phyloP scores from a whole-genome alignment of 2,888 invertebrate genomes.

The Fissipunctia ypsillon region DNA sequence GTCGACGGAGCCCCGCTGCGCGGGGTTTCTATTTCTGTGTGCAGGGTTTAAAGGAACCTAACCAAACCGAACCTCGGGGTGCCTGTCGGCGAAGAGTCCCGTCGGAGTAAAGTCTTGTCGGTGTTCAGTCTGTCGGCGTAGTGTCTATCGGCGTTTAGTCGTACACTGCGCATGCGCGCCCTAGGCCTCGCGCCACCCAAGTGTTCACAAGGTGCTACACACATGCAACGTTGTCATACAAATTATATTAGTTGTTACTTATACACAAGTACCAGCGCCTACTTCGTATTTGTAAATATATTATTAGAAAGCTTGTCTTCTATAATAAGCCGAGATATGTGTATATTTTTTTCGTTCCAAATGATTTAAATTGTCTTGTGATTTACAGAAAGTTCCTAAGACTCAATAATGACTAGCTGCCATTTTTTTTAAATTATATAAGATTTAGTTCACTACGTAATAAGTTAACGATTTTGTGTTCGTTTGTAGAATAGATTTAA shows the following conservation, averaged over 20 bases:
- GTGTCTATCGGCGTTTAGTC: too few relatives aligned
- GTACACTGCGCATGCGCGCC: too few relatives aligned
- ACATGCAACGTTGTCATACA: constrained; percentile 56
- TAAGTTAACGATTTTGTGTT: constrained; percentile 77
- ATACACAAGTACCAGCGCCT: constrained; percentile 58
- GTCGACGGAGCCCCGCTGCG: too few relatives aligned
- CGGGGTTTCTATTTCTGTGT: too few relatives aligned
- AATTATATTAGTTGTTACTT: constrained; percentile 58
- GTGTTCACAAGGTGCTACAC: constrained; percentile 78
- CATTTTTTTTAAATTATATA: constrained; percentile 76
- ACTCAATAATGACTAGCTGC: constrained; percentile 85
- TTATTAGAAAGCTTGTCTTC: constrained; percentile 45
- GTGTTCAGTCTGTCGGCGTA: too few relatives aligned
- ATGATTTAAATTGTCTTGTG: constrained; percentile 73
- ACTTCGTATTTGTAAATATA: constrained; percentile 55
- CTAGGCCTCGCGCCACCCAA: constrained; percentile 50
- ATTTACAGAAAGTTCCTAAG: constrained; percentile 88
- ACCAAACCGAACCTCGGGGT: too few relatives aligned
- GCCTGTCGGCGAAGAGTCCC: too few relatives aligned
- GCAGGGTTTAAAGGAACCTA: too few relatives aligned
- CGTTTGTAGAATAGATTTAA: constrained; percentile 71
- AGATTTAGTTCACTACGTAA: constrained; percentile 74
- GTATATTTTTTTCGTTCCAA: constrained; percentile 56
- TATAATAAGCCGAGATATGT: constrained; percentile 26
- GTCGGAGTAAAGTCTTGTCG: too few relatives aligned